Evolutionary conservation across 2,113 vertebrate species (phyloP), one percentile per base, ranked within the genome.

Genomic region (Quiscalus mexicanus): DNA sequence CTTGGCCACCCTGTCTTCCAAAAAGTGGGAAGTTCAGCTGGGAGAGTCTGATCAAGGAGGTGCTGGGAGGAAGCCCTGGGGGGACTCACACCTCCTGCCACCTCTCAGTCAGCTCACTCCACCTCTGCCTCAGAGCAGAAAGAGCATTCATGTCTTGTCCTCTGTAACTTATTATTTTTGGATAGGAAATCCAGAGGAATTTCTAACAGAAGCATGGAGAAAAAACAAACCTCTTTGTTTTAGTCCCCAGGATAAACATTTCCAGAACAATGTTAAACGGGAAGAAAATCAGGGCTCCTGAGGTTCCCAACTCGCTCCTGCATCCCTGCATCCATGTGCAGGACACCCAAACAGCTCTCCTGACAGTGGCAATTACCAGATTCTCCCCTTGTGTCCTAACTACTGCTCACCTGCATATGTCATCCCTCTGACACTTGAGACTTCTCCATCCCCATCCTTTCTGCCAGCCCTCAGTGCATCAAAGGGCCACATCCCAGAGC

Each of bases 181-280:
- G 56, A 82, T 87, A 68, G 65, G 74, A 95, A 89, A 96, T 89
- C 16, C 58, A 94, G 74, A 94, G 52, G 65, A 93, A 91, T 87
- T 95, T 74, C 78, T 93, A 91, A 79, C 44, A 87, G 83, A 83
- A 75, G 39, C 69, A 41, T 14, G 21, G 39, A 89, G 22, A 33
- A 87, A 93, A 93, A 87, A 12, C 70, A 94, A 86, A 78, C 11
- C 11, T 58, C 77, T 84, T 93, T 84, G 68, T 91, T 50, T 63
- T 45, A 47, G 35, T 86, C 6, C 67, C 17, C 39, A 63, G 68
- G 35, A 74, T 55, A 91, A 94, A 80, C 63, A 77, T 78, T 90
- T 80, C 60, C 62, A 78, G 41, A 33, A 60, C 47, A n/a, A 78
- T 45, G 15, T 70, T 62, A 78, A 70, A 47, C 18, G 0, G 0